Evolutionary conservation across 2,797 vertebrate species (phyloP).

Genomic region (Brachyrhaphis roseni): DNA sequence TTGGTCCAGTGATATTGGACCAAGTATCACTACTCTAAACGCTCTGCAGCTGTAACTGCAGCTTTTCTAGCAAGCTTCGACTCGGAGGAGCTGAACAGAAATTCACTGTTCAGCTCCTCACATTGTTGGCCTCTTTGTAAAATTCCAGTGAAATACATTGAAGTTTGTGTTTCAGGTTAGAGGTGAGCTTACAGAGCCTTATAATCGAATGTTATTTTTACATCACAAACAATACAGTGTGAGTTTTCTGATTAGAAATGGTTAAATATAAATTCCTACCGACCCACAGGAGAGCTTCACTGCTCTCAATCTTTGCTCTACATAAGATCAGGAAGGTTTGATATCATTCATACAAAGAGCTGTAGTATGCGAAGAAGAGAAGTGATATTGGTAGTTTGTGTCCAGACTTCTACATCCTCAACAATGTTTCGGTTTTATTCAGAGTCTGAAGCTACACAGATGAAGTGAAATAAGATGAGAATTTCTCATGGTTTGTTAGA

Average conservation of each 20-base stretch:
- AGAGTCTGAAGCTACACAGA: background rate
- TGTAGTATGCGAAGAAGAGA: background rate
- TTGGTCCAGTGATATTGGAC: background rate
- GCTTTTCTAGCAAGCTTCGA: background rate
- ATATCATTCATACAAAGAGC: background rate
- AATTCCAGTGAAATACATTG: background rate
- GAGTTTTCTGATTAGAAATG: background rate
- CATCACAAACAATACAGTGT: background rate
- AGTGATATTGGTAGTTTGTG: background rate
- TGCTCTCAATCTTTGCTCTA: background rate
- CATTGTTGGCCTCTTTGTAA: background rate
- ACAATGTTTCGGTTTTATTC: background rate
- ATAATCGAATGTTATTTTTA: background rate
- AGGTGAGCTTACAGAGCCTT: background rate
- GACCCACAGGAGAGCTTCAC: background rate
- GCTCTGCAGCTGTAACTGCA: background rate
- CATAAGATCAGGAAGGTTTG: background rate
- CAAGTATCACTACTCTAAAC: too few relatives aligned
- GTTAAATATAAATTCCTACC: background rate
- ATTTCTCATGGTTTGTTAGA: background rate
- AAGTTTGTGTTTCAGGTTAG: background rate
- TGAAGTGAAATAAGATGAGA: background rate
- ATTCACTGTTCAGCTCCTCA: background rate
- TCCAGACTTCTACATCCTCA: constrained; percentile 1
- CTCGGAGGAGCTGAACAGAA: background rate